Base-by-base conservation (phyloP, 2,888 invertebrate species). In the Glomeris marginata region DNA sequence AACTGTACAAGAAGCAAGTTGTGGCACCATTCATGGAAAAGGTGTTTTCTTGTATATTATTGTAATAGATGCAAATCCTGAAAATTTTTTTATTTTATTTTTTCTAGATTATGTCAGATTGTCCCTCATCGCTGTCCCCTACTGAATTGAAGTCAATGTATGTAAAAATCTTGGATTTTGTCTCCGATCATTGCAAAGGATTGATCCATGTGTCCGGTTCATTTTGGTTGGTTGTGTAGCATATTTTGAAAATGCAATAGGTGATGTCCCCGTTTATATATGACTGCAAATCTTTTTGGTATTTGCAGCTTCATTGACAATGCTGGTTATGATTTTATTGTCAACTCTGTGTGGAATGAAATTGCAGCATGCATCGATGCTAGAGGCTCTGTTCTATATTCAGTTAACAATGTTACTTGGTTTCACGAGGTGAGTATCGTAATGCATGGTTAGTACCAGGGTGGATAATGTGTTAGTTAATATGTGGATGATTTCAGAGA, bases 361-460 rank as follows among this genome's bases (percentile, higher is more conserved):
- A 79, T 85, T 61, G 76, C 81, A n/a, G 57, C 57, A 46, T 62
- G 62, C 45, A 61, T 71, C 22, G 67, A 69, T 55, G 61, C 63
- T 3, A 77, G 84, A 64, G 74, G 86, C 62, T 76, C 81, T 13
- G 79, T 82, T 8, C 84, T 92, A 60, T 91, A 87, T 71, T 86
- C 88, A 2, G 87, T 91, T 13, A 92, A 91, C 50, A 88, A 92
- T 70, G 90, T 91, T 0, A 80, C 87, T 63, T 70, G 80, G 52
- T 92, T 92, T 66, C 85, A 84, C 63, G 75, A 70, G 63, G 75
- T 74, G 58, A 58, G 46, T 46, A 52, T n/a, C 38, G 21, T 6
- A 45, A 35, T 15, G 8, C 11, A 41, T 33, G 38, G 13, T 37
- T 50, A 20, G 47, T 11, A 2, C 28, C 15, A 22, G 15, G 16